Base-by-base conservation (phyloP, 2,113 vertebrate species). In the Etheostoma cragini region DNA sequence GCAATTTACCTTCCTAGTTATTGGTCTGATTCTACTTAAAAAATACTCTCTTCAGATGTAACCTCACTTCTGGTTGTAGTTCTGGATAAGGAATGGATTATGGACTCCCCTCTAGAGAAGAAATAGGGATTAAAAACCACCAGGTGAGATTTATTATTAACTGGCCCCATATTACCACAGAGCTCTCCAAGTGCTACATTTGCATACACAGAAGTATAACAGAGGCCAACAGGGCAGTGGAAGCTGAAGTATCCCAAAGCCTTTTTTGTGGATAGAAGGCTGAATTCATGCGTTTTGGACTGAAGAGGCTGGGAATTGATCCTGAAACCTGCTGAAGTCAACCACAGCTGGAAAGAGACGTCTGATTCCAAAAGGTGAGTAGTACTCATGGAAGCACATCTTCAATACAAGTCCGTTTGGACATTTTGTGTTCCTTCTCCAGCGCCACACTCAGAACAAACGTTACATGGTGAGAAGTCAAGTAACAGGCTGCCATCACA, bases 121-220 rank as follows among this genome's bases (percentile, higher is more conserved):
- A 76, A 62, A 72, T 30, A 0, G 26, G 70, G 42, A 71, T 50
- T 68, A 61, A 45, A 53, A 81, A 47, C 72, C 33, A 4, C 63
- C 67, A 78, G 54, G 74, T 82, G 74, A 86, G 70, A 14, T 52
- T 8, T 38, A 64, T 83, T n/a, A 76, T 58, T 64, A 76, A 68
- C 72, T 19, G n/a, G 49, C 12, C 12, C 17, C 1, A 16, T 50
- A 54, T 11, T 45, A 57, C 19, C 57, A 53, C 4, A 26, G 53
- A 58, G 21, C 45, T 52, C 16, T 38, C 45, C 56, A 72, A n/a
- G 24, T 33, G 19, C 22, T 14, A 21, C n/a, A 13, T 16, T 11
- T 17, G 35, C 69, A 26, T 57, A 73, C n/a, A 42, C 5, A 56
- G 49, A 26, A 1, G 54, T 17, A 13, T 14, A 49, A 17, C 76